Conservation (phyloP, 2,797 vertebrate genomes). For the Sitta carolinensis region DNA sequence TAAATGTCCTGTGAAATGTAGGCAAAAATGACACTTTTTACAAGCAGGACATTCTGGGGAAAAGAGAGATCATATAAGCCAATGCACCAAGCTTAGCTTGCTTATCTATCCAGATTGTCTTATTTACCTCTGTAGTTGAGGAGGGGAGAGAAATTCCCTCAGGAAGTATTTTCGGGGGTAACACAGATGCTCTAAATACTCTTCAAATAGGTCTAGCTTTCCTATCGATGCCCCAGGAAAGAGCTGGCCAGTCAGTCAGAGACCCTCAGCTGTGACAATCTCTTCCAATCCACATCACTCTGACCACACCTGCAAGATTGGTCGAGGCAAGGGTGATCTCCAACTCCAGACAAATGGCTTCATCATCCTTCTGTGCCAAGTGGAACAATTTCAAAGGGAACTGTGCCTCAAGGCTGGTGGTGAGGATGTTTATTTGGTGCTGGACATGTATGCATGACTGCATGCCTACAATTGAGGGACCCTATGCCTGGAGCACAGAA, state of each 20-base stretch:
- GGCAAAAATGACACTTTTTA: not conserved
- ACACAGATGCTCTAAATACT: constrained; percentile 50
- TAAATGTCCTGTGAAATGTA: not conserved
- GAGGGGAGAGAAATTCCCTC: not conserved
- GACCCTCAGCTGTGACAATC: not conserved
- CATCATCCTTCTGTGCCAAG: not conserved
- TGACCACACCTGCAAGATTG: not conserved
- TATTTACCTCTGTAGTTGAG: not conserved
- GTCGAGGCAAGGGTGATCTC: not conserved
- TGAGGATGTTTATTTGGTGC: not conserved
- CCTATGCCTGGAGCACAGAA: not conserved
- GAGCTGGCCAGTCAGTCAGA: not conserved
- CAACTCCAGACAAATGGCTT: not conserved
- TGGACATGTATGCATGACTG: not conserved
- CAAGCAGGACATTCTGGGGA: not conserved
- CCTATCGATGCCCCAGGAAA: accelerated
- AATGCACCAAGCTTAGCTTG: not conserved
- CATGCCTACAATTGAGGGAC: too few species aligned
- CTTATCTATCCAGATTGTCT: not conserved
- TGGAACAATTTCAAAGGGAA: not conserved
- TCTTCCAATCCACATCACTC: constrained; percentile 31
- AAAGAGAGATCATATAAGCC: not conserved
- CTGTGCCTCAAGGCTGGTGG: not conserved
- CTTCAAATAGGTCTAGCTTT: constrained; percentile 31
- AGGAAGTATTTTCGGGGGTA: not conserved